Evolutionary conservation across 2,113 vertebrate genomes (phyloP).

Genomic region (Cebus imitator): DNA sequence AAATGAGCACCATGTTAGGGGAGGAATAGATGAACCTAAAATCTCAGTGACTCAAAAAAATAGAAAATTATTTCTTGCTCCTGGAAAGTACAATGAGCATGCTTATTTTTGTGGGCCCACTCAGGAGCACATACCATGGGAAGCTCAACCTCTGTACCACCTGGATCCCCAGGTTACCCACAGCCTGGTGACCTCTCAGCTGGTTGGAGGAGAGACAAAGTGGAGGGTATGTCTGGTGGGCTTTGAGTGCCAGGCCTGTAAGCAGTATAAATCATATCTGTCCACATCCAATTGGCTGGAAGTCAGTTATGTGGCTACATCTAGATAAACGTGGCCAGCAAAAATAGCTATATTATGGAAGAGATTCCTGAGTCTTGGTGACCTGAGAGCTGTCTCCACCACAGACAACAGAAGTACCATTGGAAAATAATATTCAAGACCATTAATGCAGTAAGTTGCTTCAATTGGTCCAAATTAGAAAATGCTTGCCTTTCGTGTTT

Average conservation of each 20-base stretch:
- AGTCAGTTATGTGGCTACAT: not conserved
- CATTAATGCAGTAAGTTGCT: not conserved
- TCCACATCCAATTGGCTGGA: not conserved
- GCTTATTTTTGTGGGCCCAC: accelerated
- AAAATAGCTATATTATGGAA: not conserved
- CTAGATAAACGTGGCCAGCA: not conserved
- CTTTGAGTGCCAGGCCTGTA: not conserved
- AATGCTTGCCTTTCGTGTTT: not conserved
- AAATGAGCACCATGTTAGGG: not conserved
- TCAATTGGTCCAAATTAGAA: not conserved
- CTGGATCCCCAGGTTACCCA: not conserved
- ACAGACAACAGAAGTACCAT: not conserved
- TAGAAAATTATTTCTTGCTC: not conserved
- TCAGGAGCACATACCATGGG: not conserved
- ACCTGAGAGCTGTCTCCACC: not conserved
- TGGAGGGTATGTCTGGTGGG: not conserved
- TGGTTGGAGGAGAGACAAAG: not conserved
- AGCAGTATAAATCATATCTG: not conserved
- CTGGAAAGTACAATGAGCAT: not conserved
- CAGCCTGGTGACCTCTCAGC: accelerated
- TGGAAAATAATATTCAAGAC: not conserved
- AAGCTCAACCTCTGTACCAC: not conserved
- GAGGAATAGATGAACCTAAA: not conserved
- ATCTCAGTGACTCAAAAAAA: not conserved
- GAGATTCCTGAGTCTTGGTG: not conserved